Evolutionary conservation across 2,888 invertebrate species (phyloP), one percentile per base, ranked within the genome.

Genomic region (Drosophila cyrtoloma): DNA sequence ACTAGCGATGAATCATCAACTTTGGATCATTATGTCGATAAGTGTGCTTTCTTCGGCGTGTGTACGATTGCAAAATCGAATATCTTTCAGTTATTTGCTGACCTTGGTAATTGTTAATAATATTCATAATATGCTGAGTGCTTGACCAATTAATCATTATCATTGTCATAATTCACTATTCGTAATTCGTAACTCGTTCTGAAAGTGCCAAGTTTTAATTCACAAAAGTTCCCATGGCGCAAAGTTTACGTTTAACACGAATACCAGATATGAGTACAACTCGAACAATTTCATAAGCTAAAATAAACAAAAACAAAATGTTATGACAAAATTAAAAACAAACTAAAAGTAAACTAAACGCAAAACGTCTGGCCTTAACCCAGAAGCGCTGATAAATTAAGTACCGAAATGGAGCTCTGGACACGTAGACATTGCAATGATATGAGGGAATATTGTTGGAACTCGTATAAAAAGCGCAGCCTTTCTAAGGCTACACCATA

Each of bases 371-470:
- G 55, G 61, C 47, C 30, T 55, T 16, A 39, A 51, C 26, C 39
- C 22, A 22, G 37, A 56, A 63, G 39, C 22, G 57, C 39, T 63
- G 58, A 68, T 61, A 64, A 39, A 66, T 39, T 65, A 71, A 55
- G 26, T 28, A 26, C 5, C 32, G 6, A 81, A 81, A 77, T 35
- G 26, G 12, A 35, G 67, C 70, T 67, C 28, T 33, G 32, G 65
- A 73, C 79, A 79, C 79, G 79, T 79, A 81, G 77, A 60, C 77
- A 81, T 81, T 65, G 61, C 77, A 39, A 59, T 60, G 67, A 71
- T 65, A 81, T 81, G 72, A 72, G 58, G n/a, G 47, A 71, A 76
- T 62, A n/a, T 14, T 30, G 51, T 26, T 35, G 47, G 28, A 51
- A n/a, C 16, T 68, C 30, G 42, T 79, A 79, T 79, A 81, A 73